Conservation (phyloP, 2,113 vertebrate species). For the Channa argus region DNA sequence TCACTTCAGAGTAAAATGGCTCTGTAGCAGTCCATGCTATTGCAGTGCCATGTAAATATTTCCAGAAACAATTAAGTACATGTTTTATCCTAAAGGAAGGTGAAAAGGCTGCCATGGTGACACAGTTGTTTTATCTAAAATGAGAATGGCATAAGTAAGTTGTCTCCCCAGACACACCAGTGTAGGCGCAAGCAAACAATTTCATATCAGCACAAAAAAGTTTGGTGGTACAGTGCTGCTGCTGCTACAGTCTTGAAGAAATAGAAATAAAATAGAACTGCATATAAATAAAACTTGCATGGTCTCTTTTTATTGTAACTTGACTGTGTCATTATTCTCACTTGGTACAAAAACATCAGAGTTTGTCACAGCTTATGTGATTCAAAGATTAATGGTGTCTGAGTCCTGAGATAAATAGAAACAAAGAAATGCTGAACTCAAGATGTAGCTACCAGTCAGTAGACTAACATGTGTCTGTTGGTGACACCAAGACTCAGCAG, state of each 20-base stretch:
- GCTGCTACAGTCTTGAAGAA: constrained; percentile 14
- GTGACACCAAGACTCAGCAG: constrained; percentile 50
- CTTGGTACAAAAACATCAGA: constrained; percentile 29
- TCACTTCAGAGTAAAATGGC: not conserved
- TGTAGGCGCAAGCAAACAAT: not conserved
- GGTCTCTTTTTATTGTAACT: constrained; percentile 25
- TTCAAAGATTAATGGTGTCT: constrained; percentile 29
- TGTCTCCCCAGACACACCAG: not conserved
- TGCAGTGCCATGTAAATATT: not conserved
- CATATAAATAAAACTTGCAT: constrained; percentile 5
- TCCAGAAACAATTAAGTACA: not conserved
- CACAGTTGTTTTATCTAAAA: not conserved
- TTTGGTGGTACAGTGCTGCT: not conserved
- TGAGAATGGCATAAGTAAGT: too few relatives aligned
- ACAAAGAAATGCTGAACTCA: constrained; percentile 6
- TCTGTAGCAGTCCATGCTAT: too few relatives aligned
- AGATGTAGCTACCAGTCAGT: constrained; percentile 3
- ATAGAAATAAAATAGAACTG: not conserved
- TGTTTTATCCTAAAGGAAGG: not conserved
- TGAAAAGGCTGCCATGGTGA: not conserved
- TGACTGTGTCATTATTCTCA: constrained; percentile 32
- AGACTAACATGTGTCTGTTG: constrained; percentile 30
- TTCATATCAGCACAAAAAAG: not conserved
- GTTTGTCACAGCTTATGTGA: constrained; percentile 23
- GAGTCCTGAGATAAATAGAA: constrained; percentile 31